A percentile compares a stretch with the other conserved stretches of the same genome.
Evolutionary conservation across 2,888 invertebrate species (phyloP).

Genomic region (Catotricha subobsoleta): DNA sequence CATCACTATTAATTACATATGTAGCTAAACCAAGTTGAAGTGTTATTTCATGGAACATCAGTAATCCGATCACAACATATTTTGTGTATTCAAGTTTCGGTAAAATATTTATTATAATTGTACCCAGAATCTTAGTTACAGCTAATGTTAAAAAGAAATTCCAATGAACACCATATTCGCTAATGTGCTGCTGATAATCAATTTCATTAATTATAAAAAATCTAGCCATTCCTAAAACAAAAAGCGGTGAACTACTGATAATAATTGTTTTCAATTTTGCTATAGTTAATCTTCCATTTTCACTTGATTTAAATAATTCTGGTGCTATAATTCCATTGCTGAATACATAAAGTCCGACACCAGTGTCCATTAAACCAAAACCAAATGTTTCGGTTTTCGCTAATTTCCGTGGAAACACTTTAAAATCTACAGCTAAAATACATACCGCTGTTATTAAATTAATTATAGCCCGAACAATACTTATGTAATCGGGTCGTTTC

Average conservation of each 20-base stretch:
- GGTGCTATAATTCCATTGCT: conserved; percentile 60
- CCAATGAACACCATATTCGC: conserved; percentile 95
- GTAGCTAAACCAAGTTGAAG: conserved; percentile 43
- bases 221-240: conserved; percentile 44
- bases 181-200: conserved; percentile 71
- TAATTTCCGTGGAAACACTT: conserved; percentile 62
- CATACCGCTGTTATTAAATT: conserved; percentile 58
- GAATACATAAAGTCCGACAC: conserved; percentile 75
- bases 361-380: conserved; percentile 85
- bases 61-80: conserved; percentile 34
- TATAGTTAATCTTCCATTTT: conserved; percentile 8
- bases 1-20: conserved; percentile 43
- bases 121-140: conserved; percentile 55
- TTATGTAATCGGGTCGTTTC: conserved; percentile 33
- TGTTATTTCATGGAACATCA: conserved; percentile 46
- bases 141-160: conserved; percentile 95
- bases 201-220: conserved; percentile 40
- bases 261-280: conserved; percentile 15
- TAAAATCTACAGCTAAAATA: conserved; percentile 90
- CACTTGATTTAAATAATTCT: conserved; percentile 21
- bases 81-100: conserved; percentile 33
- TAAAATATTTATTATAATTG: conserved; percentile 37
- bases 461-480: conserved; percentile 48
- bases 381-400: conserved; percentile 80
- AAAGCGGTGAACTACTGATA: conserved; percentile 25